Conservation (phyloP, 2,888 invertebrate species). For the Pilophorus perplexus region DNA sequence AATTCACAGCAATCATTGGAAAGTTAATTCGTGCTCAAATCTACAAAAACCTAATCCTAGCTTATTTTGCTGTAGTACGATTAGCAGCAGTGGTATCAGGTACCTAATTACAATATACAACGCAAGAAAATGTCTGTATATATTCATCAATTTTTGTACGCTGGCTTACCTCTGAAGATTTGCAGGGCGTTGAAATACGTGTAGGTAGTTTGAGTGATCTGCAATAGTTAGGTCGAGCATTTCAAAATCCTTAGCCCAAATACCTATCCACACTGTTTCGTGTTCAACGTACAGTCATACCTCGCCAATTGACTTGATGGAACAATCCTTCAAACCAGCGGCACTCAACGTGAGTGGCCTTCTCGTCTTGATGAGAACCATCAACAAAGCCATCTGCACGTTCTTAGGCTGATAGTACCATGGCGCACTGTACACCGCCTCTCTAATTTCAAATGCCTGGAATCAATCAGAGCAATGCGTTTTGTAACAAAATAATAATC, state of each 20-base stretch:
- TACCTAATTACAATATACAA: too few relatives aligned
- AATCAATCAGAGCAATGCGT: background rate
- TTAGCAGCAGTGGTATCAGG: too few relatives aligned
- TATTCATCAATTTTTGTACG: background rate
- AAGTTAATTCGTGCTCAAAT: too few relatives aligned
- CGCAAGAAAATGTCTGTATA: too few relatives aligned
- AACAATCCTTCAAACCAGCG: slow-evolving; percentile 24
- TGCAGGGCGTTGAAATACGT: slow-evolving; percentile 28
- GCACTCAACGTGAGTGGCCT: slow-evolving; percentile 20
- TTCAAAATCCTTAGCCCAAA: background rate
- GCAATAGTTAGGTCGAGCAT: background rate
- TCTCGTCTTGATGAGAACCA: slow-evolving; percentile 10
- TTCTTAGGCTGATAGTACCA: slow-evolving; percentile 19
- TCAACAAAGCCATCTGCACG: slow-evolving; percentile 17
- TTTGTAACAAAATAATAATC: too few relatives aligned
- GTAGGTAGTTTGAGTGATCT: slow-evolving; percentile 28
- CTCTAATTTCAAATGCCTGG: background rate
- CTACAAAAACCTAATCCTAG: too few relatives aligned
- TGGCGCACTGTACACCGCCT: slow-evolving; percentile 9
- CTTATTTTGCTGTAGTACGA: too few relatives aligned
- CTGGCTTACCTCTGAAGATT: slow-evolving; percentile 12
- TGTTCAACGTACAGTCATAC: slow-evolving; percentile 1
- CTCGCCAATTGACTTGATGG: slow-evolving; percentile 23
- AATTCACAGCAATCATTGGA: too few relatives aligned
- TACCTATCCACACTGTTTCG: too few relatives aligned